Percentiles rank a stretch among this genome's conserved stretches.
These are phyloP conservation scores for Schizopygopsis pylzovi DNA, from an alignment of 2,797 vertebrate species.

Conservation along the genomic window DNA sequence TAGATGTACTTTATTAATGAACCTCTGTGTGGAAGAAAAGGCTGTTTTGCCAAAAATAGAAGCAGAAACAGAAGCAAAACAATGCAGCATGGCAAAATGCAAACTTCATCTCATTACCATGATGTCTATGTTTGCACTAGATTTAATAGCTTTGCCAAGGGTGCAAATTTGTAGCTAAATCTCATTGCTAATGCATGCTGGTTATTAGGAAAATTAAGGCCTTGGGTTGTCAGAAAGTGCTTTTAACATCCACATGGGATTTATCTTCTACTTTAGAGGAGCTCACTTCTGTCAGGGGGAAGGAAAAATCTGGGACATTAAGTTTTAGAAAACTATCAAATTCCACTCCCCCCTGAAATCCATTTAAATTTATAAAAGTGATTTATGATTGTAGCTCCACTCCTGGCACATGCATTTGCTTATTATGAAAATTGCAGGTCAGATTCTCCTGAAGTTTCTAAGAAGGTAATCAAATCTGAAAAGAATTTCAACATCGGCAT, in stretches of 20 bases:
- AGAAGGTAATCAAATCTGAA: slow-evolving; percentile 7
- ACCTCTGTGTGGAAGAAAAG: not conserved
- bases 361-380: slow-evolving; percentile 8
- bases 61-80: not conserved
- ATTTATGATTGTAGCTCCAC: slow-evolving; percentile 22
- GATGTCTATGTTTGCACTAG: not conserved
- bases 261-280: slow-evolving; percentile 2
- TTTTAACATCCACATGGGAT: slow-evolving; percentile 29
- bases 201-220: not conserved
- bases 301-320: not conserved
- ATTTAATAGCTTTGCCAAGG: slow-evolving; percentile 31
- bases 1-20: not conserved
- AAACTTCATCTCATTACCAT: slow-evolving; percentile 18
- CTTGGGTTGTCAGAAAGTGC: slow-evolving; percentile 22
- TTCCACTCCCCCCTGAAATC: not conserved
- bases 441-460: not conserved
- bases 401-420: not conserved
- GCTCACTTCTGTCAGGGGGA: not conserved
- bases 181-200: slow-evolving; percentile 17
- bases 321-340: not conserved
- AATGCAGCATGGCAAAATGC: not conserved
- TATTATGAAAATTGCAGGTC: not conserved
- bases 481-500: not conserved
- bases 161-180: slow-evolving; percentile 8
- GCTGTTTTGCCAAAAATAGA: not conserved